Evolutionary conservation across 2,113 vertebrate genomes (phyloP), one percentile per base, ranked within the genome.

Genomic region (Poicephalus gulielmi): DNA sequence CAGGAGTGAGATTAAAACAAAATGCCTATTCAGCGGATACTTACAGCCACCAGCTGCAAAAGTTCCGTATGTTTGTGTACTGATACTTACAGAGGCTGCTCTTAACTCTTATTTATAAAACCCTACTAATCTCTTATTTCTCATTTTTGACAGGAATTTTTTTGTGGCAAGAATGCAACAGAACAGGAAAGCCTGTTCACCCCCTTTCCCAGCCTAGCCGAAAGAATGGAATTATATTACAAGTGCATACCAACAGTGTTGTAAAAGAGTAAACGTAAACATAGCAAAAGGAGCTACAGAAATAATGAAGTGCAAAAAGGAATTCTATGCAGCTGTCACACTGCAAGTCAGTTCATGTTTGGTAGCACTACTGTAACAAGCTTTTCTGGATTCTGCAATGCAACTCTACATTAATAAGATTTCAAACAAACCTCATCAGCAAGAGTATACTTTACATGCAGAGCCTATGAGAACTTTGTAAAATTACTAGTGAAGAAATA

Each of bases 351-450:
- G 37, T 68, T 94, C 96, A 95, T 83, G 95, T 88, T 83, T 82
- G 53, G 17, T 39, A 78, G 44, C 35, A 37, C 46, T 59, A 23
- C 71, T 50, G 13, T 24, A 96, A 96, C 96, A 95, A 79, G 88
- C 64, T 92, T 96, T 94, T 95, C 94, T 3, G 1, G 93, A 92
- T 88, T 91, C 86, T 93, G 81, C 52, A 69, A 30, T 47, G 24
- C 50, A 78, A 22, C 0, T 0, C 47, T 79, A 67, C 25, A 47
- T 52, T 63, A 71, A 59, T 57, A 43, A 89, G 24, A 24, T 74
- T 90, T 50, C 55, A 93, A 53, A 63, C 19, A 78, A 83, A 60
- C 8, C 43, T 47, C 33, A 81, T 17, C 33, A 92, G 55, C 55
- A 83, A n/a, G 33, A 88, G 50, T 17, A 6, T 44, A 64, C 41